Percentiles rank a stretch among this genome's conserved stretches.
Evolutionary conservation across 2,797 vertebrate genomes (phyloP).

Genomic region (Dallia pectoralis): DNA sequence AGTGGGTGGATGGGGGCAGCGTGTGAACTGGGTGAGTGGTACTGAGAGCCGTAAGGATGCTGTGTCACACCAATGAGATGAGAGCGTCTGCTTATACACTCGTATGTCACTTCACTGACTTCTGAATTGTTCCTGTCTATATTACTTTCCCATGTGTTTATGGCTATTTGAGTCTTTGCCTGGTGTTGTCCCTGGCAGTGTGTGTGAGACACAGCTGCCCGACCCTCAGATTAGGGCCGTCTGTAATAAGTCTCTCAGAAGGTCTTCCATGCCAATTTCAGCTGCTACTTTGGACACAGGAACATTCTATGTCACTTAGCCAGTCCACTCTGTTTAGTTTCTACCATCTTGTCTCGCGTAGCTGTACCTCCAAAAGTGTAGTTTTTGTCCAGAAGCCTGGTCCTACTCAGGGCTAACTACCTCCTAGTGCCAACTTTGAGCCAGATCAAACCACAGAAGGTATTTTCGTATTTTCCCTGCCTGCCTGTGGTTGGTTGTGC

Average conservation of each 20-base stretch:
- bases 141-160: constrained; percentile 34
- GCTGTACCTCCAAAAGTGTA: no score
- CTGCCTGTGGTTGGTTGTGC: constrained; percentile 3
- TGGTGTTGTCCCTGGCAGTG: constrained; percentile 45
- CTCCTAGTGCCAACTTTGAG: constrained; percentile 28
- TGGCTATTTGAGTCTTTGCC: constrained; percentile 49
- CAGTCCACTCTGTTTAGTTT: constrained; percentile 32
- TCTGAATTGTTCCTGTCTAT: no score
- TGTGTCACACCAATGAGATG: no score
- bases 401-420: not conserved
- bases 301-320: constrained; percentile 39
- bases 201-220: constrained; percentile 8
- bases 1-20: constrained; percentile 84
- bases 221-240: constrained; percentile 18
- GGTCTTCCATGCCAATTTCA: constrained; percentile 27
- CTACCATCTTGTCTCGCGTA: no score
- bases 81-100: no score
- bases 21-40: constrained; percentile 84
- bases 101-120: no score
- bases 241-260: constrained; percentile 35
- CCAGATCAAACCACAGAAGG: constrained; percentile 28
- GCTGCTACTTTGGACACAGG: constrained; percentile 33
- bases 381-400: no score
- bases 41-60: not conserved
- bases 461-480: constrained; percentile 29